Conservation (phyloP, 2,888 invertebrate species). For the Yponomeuta cagnagella region DNA sequence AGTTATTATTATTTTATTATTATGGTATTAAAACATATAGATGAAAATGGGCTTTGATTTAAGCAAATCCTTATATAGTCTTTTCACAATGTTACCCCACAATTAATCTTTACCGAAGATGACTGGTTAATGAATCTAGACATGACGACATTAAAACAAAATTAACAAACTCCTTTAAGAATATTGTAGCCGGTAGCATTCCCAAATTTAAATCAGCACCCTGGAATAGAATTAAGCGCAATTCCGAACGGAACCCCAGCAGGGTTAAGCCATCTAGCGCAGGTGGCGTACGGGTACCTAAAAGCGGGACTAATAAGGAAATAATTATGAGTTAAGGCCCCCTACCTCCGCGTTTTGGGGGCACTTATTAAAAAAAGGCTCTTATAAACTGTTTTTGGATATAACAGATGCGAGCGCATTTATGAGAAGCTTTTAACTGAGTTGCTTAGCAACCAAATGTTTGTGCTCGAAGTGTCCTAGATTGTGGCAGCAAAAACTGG, state of each 20-base stretch:
- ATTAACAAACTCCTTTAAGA: background rate
- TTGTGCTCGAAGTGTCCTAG: background rate
- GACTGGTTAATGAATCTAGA: too few relatives aligned
- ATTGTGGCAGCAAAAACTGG: too few relatives aligned
- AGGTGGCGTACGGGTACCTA: constrained; percentile 6
- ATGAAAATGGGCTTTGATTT: too few relatives aligned
- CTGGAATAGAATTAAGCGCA: background rate
- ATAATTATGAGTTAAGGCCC: constrained; percentile 11
- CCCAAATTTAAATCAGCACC: background rate
- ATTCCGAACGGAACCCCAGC: background rate
- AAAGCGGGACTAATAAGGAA: constrained; percentile 9
- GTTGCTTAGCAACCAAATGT: background rate
- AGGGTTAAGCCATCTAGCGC: constrained; percentile 8
- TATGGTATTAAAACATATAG: too few relatives aligned
- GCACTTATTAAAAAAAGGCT: background rate
- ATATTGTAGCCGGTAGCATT: background rate
- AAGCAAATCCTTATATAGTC: too few relatives aligned
- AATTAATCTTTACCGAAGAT: too few relatives aligned
- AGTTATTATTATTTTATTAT: too few relatives aligned
- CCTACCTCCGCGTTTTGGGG: background rate
- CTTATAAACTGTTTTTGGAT: background rate
- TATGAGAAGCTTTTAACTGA: background rate
- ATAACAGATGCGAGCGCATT: background rate
- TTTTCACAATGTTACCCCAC: too few relatives aligned
- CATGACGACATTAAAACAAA: too few relatives aligned